Percentiles rank a stretch among this genome's conserved stretches.
Evolutionary conservation across 2,113 vertebrate genomes (phyloP).

Genomic region (Forbesichthys agassizii): DNA sequence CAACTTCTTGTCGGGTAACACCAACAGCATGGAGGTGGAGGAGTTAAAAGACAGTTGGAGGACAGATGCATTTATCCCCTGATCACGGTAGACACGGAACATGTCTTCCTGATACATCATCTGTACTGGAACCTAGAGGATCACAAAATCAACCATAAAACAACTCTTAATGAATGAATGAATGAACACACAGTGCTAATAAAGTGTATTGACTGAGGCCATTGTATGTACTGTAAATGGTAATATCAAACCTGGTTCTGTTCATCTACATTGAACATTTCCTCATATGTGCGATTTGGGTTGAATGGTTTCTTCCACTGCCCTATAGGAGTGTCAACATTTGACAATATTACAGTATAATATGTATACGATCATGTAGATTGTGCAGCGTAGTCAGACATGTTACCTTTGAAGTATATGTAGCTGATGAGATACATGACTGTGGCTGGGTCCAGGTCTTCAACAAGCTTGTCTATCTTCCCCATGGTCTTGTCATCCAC

Average conservation of each 20-base stretch:
- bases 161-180: not conserved
- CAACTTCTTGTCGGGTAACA: conserved; percentile 64
- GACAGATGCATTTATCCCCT: conserved; percentile 70
- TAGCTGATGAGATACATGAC: conserved; percentile 74
- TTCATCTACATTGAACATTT: conserved; percentile 59
- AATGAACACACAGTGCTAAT: not conserved
- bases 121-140: conserved; percentile 64
- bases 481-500: conserved; percentile 63
- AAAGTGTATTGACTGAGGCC: not conserved
- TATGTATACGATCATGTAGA: not conserved
- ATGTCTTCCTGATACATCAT: conserved; percentile 65
- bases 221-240: not conserved
- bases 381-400: not conserved
- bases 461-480: conserved; percentile 68
- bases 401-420: conserved; percentile 77
- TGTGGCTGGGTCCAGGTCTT: conserved; percentile 42
- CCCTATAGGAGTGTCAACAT: conserved; percentile 52
- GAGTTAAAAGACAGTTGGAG: conserved; percentile 76
- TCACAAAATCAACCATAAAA: not conserved
- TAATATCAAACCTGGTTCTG: conserved; percentile 52
- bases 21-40: conserved; percentile 73
- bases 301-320: conserved; percentile 72
- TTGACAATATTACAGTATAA: not conserved
- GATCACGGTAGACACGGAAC: conserved; percentile 70
- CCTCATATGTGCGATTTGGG: conserved; percentile 30